Conservation (phyloP, 1,140 invertebrate species). For the Bombus haemorrhoidalis region DNA sequence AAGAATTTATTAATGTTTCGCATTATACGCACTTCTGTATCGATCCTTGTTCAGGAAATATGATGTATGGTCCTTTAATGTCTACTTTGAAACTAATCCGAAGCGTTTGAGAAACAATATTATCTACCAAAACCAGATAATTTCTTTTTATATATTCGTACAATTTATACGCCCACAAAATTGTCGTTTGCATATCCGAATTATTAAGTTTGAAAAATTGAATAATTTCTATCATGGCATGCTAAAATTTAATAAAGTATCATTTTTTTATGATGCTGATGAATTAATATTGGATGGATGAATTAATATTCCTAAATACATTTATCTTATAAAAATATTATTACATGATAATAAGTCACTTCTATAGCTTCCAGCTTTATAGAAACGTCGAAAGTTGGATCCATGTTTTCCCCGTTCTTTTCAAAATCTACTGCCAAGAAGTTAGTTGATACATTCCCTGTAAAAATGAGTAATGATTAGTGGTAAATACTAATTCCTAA, state of each 20-base stretch:
- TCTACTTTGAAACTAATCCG: conserved; percentile 89
- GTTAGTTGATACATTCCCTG: conserved; percentile 86
- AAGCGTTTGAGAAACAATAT: conserved; percentile 83
- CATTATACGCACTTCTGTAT: conserved; percentile 86
- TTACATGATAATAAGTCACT: conserved; percentile 91
- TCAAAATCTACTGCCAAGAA: conserved; percentile 91
- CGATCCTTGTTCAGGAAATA: conserved; percentile 90
- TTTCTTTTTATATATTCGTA: conserved; percentile 69
- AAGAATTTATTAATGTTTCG: conserved; percentile 5
- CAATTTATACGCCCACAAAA: conserved; percentile 69
- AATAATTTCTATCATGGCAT: conserved; percentile 89
- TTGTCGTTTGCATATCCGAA: conserved; percentile 71
- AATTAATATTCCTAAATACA: conserved; percentile 35
- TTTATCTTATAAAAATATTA: conserved; percentile 8
- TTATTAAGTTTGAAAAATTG: conserved; percentile 87
- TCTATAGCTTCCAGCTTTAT: conserved; percentile 89
- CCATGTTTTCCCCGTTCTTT: conserved; percentile 86
- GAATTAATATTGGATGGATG: not conserved
- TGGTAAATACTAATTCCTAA: not conserved
- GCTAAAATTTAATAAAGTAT: conserved; percentile 82
- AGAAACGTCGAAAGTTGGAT: conserved; percentile 88
- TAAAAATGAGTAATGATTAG: conserved; percentile 62
- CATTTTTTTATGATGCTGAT: conserved; percentile 37
- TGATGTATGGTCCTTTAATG: conserved; percentile 90
- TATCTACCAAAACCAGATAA: conserved; percentile 68